phyloP scores from a whole-genome alignment of 2,888 invertebrate species.

The Drosophila nr. medialis region DNA sequence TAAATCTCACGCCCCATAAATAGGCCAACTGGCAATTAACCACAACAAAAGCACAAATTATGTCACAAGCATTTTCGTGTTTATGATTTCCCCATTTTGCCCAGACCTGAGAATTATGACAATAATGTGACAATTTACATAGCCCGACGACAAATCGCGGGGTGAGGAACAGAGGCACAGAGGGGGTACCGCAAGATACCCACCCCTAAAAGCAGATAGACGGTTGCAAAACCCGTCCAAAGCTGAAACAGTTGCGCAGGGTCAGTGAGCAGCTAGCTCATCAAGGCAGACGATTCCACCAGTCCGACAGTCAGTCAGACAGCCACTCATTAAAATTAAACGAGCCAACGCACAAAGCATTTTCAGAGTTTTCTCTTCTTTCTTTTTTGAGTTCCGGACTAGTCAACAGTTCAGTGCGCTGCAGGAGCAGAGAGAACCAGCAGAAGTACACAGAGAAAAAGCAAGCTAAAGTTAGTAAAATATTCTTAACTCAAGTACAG shows the following conservation, averaged over 20 bases:
- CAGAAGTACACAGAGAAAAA: background rate
- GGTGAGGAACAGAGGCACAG: constrained; percentile 30
- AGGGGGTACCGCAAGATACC: background rate
- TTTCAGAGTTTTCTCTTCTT: background rate
- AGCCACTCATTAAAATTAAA: constrained; percentile 81
- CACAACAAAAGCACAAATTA: constrained; percentile 75
- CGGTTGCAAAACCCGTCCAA: constrained; percentile 49
- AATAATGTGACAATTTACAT: constrained; percentile 76
- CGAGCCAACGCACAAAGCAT: constrained; percentile 71
- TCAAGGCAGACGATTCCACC: constrained; percentile 16
- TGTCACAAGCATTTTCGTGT: constrained; percentile 63
- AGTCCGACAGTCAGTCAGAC: constrained; percentile 34
- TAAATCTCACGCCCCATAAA: constrained; percentile 54
- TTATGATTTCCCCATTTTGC: constrained; percentile 58
- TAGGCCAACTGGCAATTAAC: constrained; percentile 63
- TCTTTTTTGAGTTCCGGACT: background rate
- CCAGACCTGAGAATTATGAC: constrained; percentile 64
- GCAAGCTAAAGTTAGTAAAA: background rate
- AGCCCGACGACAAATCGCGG: constrained; percentile 57
- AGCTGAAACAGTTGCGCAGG: constrained; percentile 71
- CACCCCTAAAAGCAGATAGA: constrained; percentile 53
- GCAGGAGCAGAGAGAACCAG: background rate
- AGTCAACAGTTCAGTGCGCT: constrained; percentile 22
- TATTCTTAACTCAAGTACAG: background rate
- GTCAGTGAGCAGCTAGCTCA: constrained; percentile 37